Percentiles rank a stretch among this genome's conserved stretches.
These are phyloP conservation scores for Malacosoma neustria DNA, from an alignment of 2,888 invertebrate species.

Conservation along the genomic window DNA sequence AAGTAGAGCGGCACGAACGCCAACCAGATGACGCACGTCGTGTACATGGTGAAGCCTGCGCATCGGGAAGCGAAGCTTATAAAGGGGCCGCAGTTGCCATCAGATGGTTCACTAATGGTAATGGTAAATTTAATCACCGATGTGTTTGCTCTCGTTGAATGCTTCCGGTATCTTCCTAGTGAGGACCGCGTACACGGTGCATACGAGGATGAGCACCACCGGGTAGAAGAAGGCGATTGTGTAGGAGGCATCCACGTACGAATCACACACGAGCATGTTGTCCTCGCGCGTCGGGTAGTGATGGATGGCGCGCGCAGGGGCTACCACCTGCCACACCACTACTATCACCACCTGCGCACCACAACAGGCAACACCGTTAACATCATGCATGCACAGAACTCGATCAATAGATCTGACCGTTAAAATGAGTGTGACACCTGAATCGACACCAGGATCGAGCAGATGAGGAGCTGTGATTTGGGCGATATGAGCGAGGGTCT, in stretches of 20 bases:
- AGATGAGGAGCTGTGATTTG: conserved; percentile 91
- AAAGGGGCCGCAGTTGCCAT: background rate
- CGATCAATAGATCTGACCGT: background rate
- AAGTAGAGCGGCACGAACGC: conserved; percentile 98
- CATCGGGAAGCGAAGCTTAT: background rate
- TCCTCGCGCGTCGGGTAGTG: conserved; percentile 92
- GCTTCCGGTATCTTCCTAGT: conserved; percentile 98
- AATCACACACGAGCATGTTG: conserved; percentile 92
- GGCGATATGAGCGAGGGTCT: conserved; percentile 95
- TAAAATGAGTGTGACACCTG: conserved; percentile 78
- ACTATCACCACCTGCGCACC: conserved; percentile 81
- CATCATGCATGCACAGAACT: no score
- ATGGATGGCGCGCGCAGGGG: conserved; percentile 93
- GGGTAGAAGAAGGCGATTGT: conserved; percentile 95
- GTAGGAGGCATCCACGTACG: conserved; percentile 93
- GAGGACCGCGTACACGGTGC: conserved; percentile 95
- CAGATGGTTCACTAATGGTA: no score
- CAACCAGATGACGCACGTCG: conserved; percentile 97
- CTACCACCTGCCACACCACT: conserved; percentile 90
- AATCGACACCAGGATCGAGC: conserved; percentile 87
- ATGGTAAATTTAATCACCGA: conserved; percentile 77
- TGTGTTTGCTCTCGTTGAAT: conserved; percentile 97
- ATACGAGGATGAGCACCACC: conserved; percentile 89
- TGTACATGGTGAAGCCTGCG: conserved; percentile 97
- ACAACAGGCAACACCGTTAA: background rate